A percentile compares a stretch with the other conserved stretches of the same genome.
Evolutionary conservation across 2,113 vertebrate genomes (phyloP).

Genomic region (Brachyhypopomus occidentalis): DNA sequence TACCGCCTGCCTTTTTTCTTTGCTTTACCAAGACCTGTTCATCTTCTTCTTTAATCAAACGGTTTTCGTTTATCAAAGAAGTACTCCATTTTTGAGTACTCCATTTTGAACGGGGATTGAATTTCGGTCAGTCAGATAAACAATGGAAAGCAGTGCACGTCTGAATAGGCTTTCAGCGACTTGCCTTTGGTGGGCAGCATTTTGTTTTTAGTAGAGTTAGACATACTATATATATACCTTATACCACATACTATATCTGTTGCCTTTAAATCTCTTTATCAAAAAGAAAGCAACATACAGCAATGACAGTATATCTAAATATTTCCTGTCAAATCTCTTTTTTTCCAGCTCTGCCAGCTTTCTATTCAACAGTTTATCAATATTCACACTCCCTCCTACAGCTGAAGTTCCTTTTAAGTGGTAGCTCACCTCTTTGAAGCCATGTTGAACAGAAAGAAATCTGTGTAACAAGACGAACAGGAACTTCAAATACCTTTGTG

Average conservation of each 20-base stretch:
- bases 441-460: constrained; percentile 16
- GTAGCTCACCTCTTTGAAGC: constrained; percentile 14
- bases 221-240: not conserved
- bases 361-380: not conserved
- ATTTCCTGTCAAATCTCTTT: not conserved
- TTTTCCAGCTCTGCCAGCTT: not conserved
- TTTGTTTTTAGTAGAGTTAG: not conserved
- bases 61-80: not conserved
- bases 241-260: not conserved
- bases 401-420: not conserved
- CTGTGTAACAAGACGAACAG: constrained; percentile 12
- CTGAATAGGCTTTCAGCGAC: not conserved
- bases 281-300: too few species aligned
- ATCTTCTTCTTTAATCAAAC: not conserved
- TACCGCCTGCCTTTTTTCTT: not conserved
- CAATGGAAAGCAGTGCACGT: not conserved
- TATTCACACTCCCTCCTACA: constrained; percentile 21
- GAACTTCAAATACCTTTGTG: constrained; percentile 25
- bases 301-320: not conserved
- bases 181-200: not conserved
- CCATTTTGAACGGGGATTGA: too few species aligned
- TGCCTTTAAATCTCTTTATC: not conserved
- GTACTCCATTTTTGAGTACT: not conserved
- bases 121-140: not conserved
- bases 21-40: not conserved